phyloP scores from a whole-genome alignment of 1,140 invertebrate species.

The Pseudomyrmex flavicornis region DNA sequence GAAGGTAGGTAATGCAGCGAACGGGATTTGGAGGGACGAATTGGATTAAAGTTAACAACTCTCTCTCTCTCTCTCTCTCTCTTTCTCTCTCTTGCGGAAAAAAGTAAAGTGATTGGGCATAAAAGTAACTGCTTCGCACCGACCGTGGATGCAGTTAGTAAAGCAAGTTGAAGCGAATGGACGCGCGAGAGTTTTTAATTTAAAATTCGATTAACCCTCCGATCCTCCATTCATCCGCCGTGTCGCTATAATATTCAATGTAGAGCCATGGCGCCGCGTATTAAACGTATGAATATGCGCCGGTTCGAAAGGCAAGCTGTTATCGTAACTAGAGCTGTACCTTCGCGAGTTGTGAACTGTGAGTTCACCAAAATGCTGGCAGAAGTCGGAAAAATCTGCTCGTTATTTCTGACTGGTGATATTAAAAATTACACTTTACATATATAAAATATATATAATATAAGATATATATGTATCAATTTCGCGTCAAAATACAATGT shows the following conservation, averaged over 20 bases:
- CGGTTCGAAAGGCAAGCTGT: conserved; percentile 23
- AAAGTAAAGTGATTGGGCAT: conserved; percentile 40
- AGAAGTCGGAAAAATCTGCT: conserved; percentile 9
- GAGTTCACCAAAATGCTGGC: not conserved
- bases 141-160: not conserved
- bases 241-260: conserved; percentile 56
- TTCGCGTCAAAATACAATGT: too few species aligned
- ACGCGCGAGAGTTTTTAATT: conserved; percentile 43
- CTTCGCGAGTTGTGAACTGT: not conserved
- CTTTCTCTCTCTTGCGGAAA: not conserved
- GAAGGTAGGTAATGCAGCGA: conserved; percentile 35
- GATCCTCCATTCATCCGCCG: conserved; percentile 31
- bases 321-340: conserved; percentile 33
- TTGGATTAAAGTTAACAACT: conserved; percentile 39
- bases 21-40: conserved; percentile 1
- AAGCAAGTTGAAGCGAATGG: conserved; percentile 26
- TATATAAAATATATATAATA: too few species aligned
- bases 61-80: too few species aligned
- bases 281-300: conserved; percentile 46
- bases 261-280: conserved; percentile 1
- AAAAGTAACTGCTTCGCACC: conserved; percentile 35
- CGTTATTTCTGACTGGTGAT: too few species aligned
- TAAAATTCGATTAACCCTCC: conserved; percentile 54
- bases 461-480: too few species aligned
- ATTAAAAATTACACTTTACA: too few species aligned